Percentiles rank a stretch among this genome's conserved stretches.
phyloP scores from a whole-genome alignment of 2,888 invertebrate species.

The Epicampocera succincta region DNA sequence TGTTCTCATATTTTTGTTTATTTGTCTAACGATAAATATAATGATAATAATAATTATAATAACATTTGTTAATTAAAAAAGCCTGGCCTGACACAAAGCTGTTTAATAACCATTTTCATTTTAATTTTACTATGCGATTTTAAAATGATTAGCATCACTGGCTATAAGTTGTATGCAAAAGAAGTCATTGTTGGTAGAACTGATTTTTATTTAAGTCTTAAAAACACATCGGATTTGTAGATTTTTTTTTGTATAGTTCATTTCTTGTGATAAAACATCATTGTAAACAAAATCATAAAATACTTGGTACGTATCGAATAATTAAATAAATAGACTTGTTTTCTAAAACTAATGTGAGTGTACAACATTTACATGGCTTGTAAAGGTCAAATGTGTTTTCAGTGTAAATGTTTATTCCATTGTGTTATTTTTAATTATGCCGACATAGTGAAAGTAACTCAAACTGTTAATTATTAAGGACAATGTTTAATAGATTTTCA shows the following conservation, averaged over 20 bases:
- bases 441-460: constrained; percentile 60
- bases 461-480: neutral
- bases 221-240: constrained; percentile 64
- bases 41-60: no score
- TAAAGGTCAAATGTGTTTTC: neutral
- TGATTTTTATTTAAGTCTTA: constrained; percentile 66
- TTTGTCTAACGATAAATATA: no score
- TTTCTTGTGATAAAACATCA: constrained; percentile 62
- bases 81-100: no score
- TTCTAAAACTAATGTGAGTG: neutral
- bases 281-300: constrained; percentile 65
- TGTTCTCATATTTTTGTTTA: no score
- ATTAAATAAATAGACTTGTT: no score
- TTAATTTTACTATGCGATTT: neutral
- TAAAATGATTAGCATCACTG: constrained; percentile 56
- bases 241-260: constrained; percentile 57
- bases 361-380: neutral
- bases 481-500: no score
- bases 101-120: neutral
- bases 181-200: constrained; percentile 64
- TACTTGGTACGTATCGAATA: constrained; percentile 63
- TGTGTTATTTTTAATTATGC: constrained; percentile 54
- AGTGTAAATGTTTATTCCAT: constrained; percentile 57
- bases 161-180: constrained; percentile 63
- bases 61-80: no score